Percentiles rank a stretch among this genome's conserved stretches.
Conservation (phyloP, 2,888 invertebrate species). For the Andrena fulva region DNA sequence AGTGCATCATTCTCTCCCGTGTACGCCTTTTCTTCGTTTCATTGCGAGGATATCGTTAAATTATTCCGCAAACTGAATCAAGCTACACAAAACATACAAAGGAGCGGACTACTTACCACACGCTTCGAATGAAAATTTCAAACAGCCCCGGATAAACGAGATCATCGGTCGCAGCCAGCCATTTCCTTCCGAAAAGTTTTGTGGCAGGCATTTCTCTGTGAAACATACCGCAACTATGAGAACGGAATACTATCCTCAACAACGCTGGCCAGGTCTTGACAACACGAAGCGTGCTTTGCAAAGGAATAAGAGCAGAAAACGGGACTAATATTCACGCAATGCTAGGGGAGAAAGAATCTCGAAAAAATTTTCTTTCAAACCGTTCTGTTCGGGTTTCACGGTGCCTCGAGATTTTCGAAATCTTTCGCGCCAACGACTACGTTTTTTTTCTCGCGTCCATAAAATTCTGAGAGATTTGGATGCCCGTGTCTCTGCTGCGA, state of each 20-base stretch:
- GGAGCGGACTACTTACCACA: conserved; percentile 87
- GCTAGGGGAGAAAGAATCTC: background rate
- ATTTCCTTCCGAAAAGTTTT: conserved; percentile 94
- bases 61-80: background rate
- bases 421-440: background rate
- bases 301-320: background rate
- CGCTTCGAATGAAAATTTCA: conserved; percentile 90
- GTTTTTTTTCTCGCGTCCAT: background rate
- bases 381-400: conserved; percentile 7
- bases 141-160: conserved; percentile 95
- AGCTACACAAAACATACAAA: background rate
- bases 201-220: conserved; percentile 91
- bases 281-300: conserved; percentile 11
- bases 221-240: background rate
- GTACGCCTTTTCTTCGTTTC: too few species aligned
- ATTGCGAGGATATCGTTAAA: background rate
- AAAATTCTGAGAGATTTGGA: conserved; percentile 33
- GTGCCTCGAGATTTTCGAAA: conserved; percentile 4
- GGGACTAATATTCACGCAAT: conserved; percentile 8
- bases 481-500: background rate
- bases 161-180: conserved; percentile 96
- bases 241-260: background rate
- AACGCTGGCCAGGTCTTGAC: background rate
- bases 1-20: too few species aligned
- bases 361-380: conserved; percentile 3